These are phyloP conservation scores for Triplophysa siluroides DNA, from an alignment of 2,113 vertebrate genomes.

Conservation along the genomic window DNA sequence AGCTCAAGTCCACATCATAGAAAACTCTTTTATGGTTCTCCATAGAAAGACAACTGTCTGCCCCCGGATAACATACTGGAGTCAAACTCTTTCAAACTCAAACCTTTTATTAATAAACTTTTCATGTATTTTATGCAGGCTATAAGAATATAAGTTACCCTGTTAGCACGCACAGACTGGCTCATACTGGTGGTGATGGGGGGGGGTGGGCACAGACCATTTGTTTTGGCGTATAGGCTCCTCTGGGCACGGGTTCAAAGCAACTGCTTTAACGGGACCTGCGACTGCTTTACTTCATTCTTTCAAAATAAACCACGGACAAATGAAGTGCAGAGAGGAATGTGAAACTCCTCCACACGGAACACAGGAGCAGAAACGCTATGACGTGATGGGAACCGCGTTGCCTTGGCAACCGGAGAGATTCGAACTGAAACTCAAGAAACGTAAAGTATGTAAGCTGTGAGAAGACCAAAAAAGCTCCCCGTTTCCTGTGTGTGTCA, in stretches of 20 bases:
- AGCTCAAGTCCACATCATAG: too few species aligned
- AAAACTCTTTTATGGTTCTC: too few species aligned
- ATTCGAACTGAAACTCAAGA: not conserved
- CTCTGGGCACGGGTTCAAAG: conserved; percentile 53
- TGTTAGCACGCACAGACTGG: not conserved
- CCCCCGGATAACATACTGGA: too few species aligned
- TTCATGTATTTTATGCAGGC: too few species aligned
- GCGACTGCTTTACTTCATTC: conserved; percentile 15
- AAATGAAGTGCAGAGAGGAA: conserved; percentile 30
- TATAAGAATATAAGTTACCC: not conserved
- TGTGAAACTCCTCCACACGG: not conserved
- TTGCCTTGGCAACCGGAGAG: not conserved
- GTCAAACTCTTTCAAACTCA: too few species aligned
- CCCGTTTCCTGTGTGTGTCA: not conserved
- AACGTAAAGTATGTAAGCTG: not conserved
- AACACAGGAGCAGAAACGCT: not conserved
- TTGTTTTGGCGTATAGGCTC: conserved; percentile 40
- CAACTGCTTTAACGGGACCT: conserved; percentile 52
- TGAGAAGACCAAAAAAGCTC: not conserved
- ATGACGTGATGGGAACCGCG: conserved; percentile 17
- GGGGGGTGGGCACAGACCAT: conserved; percentile 10
- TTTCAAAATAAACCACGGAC: conserved; percentile 39
- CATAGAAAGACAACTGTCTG: too few species aligned
- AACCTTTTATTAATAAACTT: too few species aligned
- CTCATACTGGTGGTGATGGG: not conserved